phyloP scores from a whole-genome alignment of 2,113 vertebrate genomes.

The Ivindomyrus marchei region DNA sequence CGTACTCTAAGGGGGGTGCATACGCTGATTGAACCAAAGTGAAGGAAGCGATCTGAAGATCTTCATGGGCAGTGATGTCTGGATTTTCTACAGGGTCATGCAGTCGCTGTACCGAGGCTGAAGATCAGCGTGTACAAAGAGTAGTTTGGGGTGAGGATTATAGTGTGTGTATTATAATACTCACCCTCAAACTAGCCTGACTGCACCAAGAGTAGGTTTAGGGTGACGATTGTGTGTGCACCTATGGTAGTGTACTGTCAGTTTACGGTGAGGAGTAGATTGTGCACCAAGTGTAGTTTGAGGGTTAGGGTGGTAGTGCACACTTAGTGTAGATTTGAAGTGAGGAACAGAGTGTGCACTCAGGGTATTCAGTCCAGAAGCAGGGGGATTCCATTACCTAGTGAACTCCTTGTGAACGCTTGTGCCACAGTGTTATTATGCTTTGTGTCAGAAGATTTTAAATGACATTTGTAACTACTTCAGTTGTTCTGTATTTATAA shows the following conservation, averaged over 20 bases:
- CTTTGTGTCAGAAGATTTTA: neutral
- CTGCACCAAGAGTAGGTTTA: neutral
- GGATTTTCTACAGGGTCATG: neutral
- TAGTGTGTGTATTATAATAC: neutral
- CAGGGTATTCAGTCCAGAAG: conserved; percentile 3
- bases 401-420: neutral
- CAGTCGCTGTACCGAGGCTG: neutral
- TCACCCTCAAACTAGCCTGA: neutral
- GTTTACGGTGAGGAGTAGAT: neutral
- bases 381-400: neutral
- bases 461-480: neutral
- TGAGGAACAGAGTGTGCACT: neutral
- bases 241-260: neutral
- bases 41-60: neutral
- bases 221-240: neutral
- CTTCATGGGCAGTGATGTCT: neutral
- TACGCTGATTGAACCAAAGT: neutral
- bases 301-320: neutral
- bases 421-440: neutral
- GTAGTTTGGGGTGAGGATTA: neutral
- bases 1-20: neutral
- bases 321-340: neutral
- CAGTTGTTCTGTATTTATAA: neutral
- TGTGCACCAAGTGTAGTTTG: neutral
- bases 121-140: neutral